Base-by-base conservation (phyloP, 2,113 vertebrate species). In the Telmatochromis sp. region DNA sequence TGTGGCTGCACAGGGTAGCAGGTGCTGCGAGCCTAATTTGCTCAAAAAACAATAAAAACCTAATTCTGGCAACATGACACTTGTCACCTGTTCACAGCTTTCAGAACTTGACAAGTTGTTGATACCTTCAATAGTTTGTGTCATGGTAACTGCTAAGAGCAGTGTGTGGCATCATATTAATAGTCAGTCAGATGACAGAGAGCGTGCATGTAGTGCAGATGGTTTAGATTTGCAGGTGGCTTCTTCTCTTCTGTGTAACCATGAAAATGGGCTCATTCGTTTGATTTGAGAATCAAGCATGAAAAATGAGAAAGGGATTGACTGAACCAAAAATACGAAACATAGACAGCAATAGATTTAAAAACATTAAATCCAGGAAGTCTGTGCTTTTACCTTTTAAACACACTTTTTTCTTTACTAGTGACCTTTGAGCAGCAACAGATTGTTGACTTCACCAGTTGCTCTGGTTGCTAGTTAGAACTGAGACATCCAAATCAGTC, bases 401-500 rank as follows among this genome's bases (percentile, higher is more conserved):
- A 42, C 14, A 40, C 1, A 6, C 9, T 60, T 11, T 15, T 31
- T 6, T 53, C 82, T 51, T 49, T 0, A 35, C 23, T n/a, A 3
- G 33, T 3, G 55, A 88, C 57, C 54, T 82, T 80, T 85, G 26
- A 26, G 60, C 70, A 70, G 68, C 78, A 37, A 0, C 63, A 55
- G 87, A 15, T 78, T 31, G 57, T 84, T 81, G 87, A 88, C 81
- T 89, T n/a, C 15, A 45, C n/a, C 83, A 81, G 81, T 58, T 85
- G 83, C 37, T 87, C 75, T 75, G 35, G 3, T 85, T 84, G n/a
- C 85, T 91, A 2, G 86, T 91, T 91, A 80, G 15, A 88, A 84
- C 85, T 2, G 6, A 91, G 23, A 51, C 19, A 60, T 89, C 82
- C 89, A 86, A 90, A 91, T 92, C 87, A 53, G 81, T 75, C 80